A percentile compares a stretch with the other conserved stretches of the same genome.
Evolutionary conservation across 2,113 vertebrate genomes (phyloP).

Genomic region (Melanerpes aurifrons): DNA sequence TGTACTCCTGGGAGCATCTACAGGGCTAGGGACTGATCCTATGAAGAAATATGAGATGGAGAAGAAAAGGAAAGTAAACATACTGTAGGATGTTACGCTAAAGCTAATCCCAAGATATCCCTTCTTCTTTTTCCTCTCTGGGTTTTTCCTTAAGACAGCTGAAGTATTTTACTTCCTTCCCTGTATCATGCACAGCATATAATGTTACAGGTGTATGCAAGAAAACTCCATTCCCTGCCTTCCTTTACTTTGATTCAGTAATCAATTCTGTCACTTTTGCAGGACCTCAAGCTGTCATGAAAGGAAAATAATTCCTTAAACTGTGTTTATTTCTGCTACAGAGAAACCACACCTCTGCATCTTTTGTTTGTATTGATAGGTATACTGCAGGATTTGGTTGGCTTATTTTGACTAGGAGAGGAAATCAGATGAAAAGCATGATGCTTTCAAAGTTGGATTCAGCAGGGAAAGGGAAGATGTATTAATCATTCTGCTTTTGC

Average conservation of each 20-base stretch:
- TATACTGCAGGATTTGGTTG: slow-evolving; percentile 27
- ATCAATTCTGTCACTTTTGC: slow-evolving; percentile 52
- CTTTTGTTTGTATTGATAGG: slow-evolving; percentile 15
- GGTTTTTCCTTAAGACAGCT: not conserved
- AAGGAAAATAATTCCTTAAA: slow-evolving; percentile 56
- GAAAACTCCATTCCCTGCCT: slow-evolving; percentile 9
- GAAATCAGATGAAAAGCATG: slow-evolving; percentile 37
- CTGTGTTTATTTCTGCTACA: slow-evolving; percentile 52
- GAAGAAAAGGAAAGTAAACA: slow-evolving; percentile 31
- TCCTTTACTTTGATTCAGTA: slow-evolving; percentile 40
- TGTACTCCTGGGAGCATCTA: slow-evolving; percentile 54
- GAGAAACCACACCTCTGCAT: not conserved
- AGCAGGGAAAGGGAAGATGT: slow-evolving; percentile 10
- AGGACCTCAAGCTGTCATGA: slow-evolving; percentile 42
- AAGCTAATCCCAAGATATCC: slow-evolving; percentile 33
- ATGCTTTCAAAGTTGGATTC: slow-evolving; percentile 42
- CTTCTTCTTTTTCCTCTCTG: slow-evolving; percentile 15
- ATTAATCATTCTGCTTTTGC: not conserved
- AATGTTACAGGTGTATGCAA: not conserved
- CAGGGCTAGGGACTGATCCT: slow-evolving; percentile 38
- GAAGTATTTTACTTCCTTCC: not conserved
- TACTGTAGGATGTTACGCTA: not conserved
- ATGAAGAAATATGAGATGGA: slow-evolving; percentile 54
- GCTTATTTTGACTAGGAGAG: slow-evolving; percentile 54
- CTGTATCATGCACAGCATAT: not conserved